Evolutionary conservation across 2,797 vertebrate species (phyloP).

Genomic region (Nyctibius grandis): DNA sequence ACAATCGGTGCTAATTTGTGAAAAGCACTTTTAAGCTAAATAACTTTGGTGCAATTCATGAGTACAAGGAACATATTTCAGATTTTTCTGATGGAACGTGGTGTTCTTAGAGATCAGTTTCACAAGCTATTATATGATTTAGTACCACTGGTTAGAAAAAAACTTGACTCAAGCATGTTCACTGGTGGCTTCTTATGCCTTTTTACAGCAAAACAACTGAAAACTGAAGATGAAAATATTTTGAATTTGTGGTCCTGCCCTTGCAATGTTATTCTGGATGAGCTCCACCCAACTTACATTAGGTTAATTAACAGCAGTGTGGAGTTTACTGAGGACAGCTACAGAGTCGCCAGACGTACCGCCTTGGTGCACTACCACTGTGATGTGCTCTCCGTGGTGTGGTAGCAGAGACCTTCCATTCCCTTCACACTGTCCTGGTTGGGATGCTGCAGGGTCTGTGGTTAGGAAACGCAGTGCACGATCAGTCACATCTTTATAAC

Average conservation of each 20-base stretch:
- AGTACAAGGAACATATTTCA: background rate
- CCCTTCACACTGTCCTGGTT: accelerated
- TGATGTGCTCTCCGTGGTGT: accelerated
- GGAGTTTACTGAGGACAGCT: background rate
- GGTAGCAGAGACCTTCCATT: background rate
- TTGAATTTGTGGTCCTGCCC: background rate
- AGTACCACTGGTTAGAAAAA: background rate
- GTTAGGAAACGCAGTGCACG: background rate
- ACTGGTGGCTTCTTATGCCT: background rate
- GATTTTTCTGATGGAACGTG: background rate
- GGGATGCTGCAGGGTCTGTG: background rate
- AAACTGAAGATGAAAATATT: background rate
- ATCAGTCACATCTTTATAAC: background rate
- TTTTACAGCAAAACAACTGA: background rate
- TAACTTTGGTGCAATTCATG: background rate
- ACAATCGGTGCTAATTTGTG: background rate
- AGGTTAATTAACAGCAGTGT: accelerated
- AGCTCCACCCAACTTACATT: background rate
- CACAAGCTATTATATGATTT: background rate
- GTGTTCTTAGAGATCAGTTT: background rate
- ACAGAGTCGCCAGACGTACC: background rate
- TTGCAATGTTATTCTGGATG: background rate
- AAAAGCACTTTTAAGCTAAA: background rate
- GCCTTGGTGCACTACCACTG: background rate
- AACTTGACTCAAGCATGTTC: background rate